These are phyloP conservation scores for Geopemphigus sp. DNA, from an alignment of 1,140 invertebrate species.

Conservation along the genomic window DNA sequence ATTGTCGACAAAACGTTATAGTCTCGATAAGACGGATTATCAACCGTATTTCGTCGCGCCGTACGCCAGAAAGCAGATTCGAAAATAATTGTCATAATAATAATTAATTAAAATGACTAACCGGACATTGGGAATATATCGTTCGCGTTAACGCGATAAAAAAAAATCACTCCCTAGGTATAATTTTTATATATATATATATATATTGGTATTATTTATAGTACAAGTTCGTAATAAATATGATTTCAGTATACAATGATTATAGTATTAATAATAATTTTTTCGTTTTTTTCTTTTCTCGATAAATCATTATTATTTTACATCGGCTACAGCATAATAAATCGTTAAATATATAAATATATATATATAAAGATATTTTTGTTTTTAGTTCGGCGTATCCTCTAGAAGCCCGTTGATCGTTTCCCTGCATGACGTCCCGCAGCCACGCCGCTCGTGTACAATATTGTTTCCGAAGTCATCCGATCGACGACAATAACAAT, in stretches of 20 bases:
- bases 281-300: not conserved
- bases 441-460: no score
- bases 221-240: conserved; percentile 9
- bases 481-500: not conserved
- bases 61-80: no score
- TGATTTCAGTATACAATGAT: conserved; percentile 9
- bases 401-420: no score
- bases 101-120: no score
- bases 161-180: not conserved
- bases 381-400: not conserved
- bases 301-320: not conserved
- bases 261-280: not conserved
- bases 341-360: not conserved
- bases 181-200: not conserved
- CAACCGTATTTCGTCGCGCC: no score
- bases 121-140: no score
- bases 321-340: not conserved
- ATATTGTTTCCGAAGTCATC: not conserved
- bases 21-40: no score
- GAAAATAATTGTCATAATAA: no score
- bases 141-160: no score
- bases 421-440: no score
- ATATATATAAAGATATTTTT: not conserved
- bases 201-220: not conserved
- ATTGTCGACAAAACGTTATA: no score